These are phyloP conservation scores for Oxygymnocypris stewartii DNA, from an alignment of 2,113 vertebrate species.

Conservation along the genomic window DNA sequence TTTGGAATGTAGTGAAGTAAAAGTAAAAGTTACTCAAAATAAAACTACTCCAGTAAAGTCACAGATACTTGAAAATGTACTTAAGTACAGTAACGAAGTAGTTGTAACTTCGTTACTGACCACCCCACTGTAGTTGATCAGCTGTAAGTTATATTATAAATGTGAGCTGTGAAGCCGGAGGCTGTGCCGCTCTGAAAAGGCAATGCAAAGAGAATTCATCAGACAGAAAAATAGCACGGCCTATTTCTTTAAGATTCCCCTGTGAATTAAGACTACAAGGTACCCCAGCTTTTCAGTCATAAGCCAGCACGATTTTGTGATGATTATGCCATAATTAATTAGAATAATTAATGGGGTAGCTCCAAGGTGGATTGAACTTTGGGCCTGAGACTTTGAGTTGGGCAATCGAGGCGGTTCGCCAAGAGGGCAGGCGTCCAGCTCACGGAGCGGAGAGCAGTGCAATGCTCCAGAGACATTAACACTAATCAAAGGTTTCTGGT, in stretches of 20 bases:
- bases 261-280: constrained; percentile 11
- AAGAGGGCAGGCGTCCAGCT: constrained; percentile 13
- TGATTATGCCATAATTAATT: constrained; percentile 24
- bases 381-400: constrained; percentile 12
- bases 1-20: too few species aligned
- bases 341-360: constrained; percentile 26
- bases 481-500: neutral
- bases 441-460: neutral
- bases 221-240: neutral
- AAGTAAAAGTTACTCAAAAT: too few species aligned
- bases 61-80: too few species aligned
- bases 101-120: too few species aligned
- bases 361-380: constrained; percentile 29
- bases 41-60: too few species aligned
- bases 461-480: constrained; percentile 20
- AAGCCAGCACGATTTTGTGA: constrained; percentile 10
- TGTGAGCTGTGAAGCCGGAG: neutral
- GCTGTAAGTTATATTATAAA: constrained; percentile 4
- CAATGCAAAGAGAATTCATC: neutral
- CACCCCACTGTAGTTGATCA: too few species aligned
- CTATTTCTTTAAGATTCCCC: neutral
- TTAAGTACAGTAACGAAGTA: too few species aligned
- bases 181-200: neutral
- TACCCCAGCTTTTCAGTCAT: constrained; percentile 2
- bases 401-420: constrained; percentile 9